Percentiles rank a stretch among this genome's conserved stretches.
Evolutionary conservation across 2,888 invertebrate genomes (phyloP).

Genomic region (Amiota communis): DNA sequence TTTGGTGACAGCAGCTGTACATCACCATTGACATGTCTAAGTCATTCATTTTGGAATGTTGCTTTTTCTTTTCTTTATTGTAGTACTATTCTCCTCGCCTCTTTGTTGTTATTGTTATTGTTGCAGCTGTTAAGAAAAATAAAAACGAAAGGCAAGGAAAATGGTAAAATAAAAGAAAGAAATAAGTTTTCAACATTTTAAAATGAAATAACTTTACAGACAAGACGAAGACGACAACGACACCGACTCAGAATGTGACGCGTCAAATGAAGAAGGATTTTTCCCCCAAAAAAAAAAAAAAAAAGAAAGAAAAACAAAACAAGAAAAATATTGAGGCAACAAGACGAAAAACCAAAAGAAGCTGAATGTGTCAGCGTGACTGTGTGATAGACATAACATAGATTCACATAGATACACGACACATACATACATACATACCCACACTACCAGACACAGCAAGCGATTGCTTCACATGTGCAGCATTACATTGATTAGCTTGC

Average conservation of each 20-base stretch:
- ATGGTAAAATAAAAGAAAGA: constrained; percentile 40
- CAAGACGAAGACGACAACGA: constrained; percentile 47
- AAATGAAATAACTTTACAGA: constrained; percentile 61
- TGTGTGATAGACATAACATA: constrained; percentile 34
- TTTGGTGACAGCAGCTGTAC: background rate
- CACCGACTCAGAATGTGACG: constrained; percentile 34
- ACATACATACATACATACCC: too few relatives aligned
- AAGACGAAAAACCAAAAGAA: constrained; percentile 28
- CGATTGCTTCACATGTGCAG: too few relatives aligned
- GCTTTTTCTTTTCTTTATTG: background rate
- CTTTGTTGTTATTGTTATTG: constrained; percentile 14
- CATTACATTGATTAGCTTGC: too few relatives aligned
- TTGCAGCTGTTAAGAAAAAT: too few relatives aligned
- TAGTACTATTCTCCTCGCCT: constrained; percentile 4
- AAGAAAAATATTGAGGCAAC: background rate
- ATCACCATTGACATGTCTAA: constrained; percentile 16
- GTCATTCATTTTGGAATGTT: constrained; percentile 41
- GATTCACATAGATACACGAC: background rate
- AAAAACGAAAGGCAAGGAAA: constrained; percentile 12
- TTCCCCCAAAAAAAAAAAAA: background rate
- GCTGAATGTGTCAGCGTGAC: constrained; percentile 16
- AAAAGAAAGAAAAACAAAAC: background rate
- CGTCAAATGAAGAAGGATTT: constrained; percentile 39
- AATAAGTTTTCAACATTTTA: constrained; percentile 56
- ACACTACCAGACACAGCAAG: background rate